phyloP scores from a whole-genome alignment of 2,888 invertebrate genomes.

The Flexamia atlantica region DNA sequence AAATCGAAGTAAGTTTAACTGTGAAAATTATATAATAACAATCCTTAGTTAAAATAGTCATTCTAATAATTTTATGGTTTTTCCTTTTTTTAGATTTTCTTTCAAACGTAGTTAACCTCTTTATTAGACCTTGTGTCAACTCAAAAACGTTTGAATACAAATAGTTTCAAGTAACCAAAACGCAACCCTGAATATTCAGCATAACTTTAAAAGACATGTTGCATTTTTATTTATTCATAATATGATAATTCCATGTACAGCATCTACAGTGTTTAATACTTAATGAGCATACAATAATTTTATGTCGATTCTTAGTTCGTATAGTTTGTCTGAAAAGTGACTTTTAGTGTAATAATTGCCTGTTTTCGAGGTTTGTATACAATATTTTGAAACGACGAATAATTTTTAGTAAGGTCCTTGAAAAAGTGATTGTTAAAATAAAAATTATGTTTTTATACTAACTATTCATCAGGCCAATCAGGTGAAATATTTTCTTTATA shows the following conservation, averaged over 20 bases:
- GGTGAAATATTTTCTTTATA: too few species aligned
- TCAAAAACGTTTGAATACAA: too few species aligned
- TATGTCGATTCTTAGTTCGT: constrained; percentile 18
- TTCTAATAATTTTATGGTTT: background rate
- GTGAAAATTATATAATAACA: too few species aligned
- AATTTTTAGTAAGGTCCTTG: background rate
- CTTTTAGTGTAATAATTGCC: constrained; percentile 7
- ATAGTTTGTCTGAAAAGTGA: constrained; percentile 8
- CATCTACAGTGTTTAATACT: constrained; percentile 4
- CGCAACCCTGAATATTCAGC: background rate
- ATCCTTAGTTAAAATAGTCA: too few species aligned
- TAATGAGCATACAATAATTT: background rate
- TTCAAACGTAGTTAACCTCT: background rate
- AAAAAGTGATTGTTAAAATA: background rate
- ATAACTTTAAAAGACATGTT: constrained; percentile 25
- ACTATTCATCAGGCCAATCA: too few species aligned
- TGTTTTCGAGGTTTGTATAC: constrained; percentile 22
- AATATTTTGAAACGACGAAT: constrained; percentile 33
- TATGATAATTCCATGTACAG: constrained; percentile 33
- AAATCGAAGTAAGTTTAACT: too few species aligned
- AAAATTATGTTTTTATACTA: background rate
- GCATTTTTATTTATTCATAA: constrained; percentile 30
- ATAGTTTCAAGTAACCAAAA: constrained; percentile 1
- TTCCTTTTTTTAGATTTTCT: background rate
- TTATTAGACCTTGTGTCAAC: too few species aligned